Evolutionary conservation across 2,797 vertebrate genomes (phyloP), one percentile per base, ranked within the genome.

Genomic region (Catostomus latipinnis): DNA sequence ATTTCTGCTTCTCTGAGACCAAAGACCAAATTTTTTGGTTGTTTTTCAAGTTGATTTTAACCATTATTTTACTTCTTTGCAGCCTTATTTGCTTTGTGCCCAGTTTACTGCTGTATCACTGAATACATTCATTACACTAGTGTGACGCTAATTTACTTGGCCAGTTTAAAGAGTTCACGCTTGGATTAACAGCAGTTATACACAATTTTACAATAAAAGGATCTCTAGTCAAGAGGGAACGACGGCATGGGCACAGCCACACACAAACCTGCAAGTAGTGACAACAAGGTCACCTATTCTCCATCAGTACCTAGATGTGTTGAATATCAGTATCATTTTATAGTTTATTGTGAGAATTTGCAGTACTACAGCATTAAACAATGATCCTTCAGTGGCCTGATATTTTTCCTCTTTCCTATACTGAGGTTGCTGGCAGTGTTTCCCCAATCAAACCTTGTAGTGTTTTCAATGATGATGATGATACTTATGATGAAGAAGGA

Each of bases 11-110:
- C 72, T 74, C 76, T 83, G 75, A 69, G 90, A 94, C 92, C 93
- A 94, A 94, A 94, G 93, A 94, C 84, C 66, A 80, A 67, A 34
- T 34, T 80, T 86, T 84, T 65, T 81, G 83, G 50, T 50, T 9
- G 16, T 74, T 61, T 86, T 53, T 73, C 56, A 54, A 83, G 4
- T 71, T 62, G 80, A 66, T 67, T 75, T 73, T 76, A 68, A 77
- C 43, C 2, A 4, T 68, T 9, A 45, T 18, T 81, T 81, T 78
- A 62, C 16, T 62, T 72, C 86, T 89, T 87, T 68, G 65, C 80
- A 88, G 89, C 88, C 89, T 93, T 90, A 89, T 84, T 82, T 75
- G n/a, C 65, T 77, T 73, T 54, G 72, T 78, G 61, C 80, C 71
- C 71, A 81, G 71, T 66, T 70, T 70, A 80, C 76, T 87, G 86